phyloP scores from a whole-genome alignment of 2,797 vertebrate genomes.

The Acropternis orthonyx region DNA sequence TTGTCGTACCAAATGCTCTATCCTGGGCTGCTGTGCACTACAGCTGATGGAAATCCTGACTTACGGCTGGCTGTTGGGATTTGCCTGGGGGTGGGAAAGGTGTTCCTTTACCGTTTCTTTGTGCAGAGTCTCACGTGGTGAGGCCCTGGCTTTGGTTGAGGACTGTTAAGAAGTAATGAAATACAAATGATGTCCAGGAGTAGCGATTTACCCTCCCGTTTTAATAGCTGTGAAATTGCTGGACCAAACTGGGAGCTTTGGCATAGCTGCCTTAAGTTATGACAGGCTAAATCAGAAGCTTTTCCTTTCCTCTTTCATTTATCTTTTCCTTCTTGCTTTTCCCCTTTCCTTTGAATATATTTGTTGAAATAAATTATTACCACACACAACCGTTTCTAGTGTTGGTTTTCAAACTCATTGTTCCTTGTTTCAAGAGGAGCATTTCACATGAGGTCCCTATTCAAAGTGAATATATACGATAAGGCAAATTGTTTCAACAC shows the following conservation, averaged over 20 bases:
- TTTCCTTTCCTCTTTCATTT: constrained; percentile 29
- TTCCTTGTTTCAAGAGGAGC: constrained; percentile 21
- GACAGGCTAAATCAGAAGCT: constrained; percentile 32
- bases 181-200: constrained; percentile 12
- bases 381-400: background rate
- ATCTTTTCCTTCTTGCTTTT: background rate
- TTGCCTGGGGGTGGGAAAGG: background rate
- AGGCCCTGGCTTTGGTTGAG: background rate
- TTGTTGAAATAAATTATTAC: constrained; percentile 6
- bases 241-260: constrained; percentile 26
- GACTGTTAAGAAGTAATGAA: background rate
- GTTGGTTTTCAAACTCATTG: background rate
- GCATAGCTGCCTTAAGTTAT: constrained; percentile 42
- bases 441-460: constrained; percentile 29
- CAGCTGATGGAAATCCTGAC: background rate
- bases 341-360: background rate
- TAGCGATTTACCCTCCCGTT: background rate
- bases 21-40: background rate
- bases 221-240: constrained; percentile 58
- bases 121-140: background rate
- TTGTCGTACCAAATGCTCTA: background rate
- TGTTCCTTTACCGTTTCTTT: background rate
- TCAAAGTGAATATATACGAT: constrained; percentile 42
- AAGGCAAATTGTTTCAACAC: constrained; percentile 37
- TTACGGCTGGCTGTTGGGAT: background rate